These are phyloP conservation scores for Drosophila neonasuta DNA, from an alignment of 2,888 invertebrate genomes.

Conservation along the genomic window DNA sequence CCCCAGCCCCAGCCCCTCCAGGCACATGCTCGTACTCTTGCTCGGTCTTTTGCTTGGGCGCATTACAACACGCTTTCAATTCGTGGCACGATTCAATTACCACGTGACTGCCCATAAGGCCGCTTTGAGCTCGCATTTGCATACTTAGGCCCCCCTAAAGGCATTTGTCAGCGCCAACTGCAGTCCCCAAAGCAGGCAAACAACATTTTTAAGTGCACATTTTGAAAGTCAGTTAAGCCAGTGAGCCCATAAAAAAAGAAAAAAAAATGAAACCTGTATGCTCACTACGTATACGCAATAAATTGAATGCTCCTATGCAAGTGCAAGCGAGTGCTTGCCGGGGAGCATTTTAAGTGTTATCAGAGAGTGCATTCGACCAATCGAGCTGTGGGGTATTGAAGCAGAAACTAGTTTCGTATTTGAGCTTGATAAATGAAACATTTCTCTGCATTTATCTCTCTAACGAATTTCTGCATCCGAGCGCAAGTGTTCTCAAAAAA, in stretches of 20 bases:
- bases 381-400: not conserved
- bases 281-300: constrained; percentile 17
- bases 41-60: constrained; percentile 20
- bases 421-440: constrained; percentile 1
- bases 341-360: not conserved
- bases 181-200: constrained; percentile 44
- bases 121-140: constrained; percentile 64
- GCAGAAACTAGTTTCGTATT: not conserved
- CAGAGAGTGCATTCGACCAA: constrained; percentile 13
- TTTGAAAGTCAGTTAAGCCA: constrained; percentile 19
- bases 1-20: not conserved
- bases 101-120: constrained; percentile 62
- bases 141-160: constrained; percentile 54
- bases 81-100: constrained; percentile 74
- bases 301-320: constrained; percentile 16
- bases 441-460: not conserved
- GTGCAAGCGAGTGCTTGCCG: not conserved
- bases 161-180: constrained; percentile 55
- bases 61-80: constrained; percentile 72
- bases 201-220: constrained; percentile 62
- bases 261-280: not conserved
- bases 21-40: not conserved
- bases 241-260: constrained; percentile 5
- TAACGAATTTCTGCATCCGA: not conserved
- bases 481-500: too few relatives aligned